Evolutionary conservation across 2,113 vertebrate genomes (phyloP), one percentile per base, ranked within the genome.

Genomic region (Hystrix brachyura): DNA sequence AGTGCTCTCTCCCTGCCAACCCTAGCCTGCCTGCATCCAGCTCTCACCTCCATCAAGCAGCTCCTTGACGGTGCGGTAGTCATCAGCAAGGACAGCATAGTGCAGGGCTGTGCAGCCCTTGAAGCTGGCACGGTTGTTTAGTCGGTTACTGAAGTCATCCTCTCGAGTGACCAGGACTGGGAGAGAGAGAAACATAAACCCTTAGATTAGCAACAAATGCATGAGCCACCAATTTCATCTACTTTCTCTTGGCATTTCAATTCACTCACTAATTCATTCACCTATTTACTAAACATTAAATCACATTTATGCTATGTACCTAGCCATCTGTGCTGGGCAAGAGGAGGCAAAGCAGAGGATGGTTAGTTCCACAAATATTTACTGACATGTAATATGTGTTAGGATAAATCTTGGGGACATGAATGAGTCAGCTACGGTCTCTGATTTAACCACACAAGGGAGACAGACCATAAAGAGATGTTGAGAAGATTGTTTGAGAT

Each of bases 131-230:
- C 99, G 98, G 97, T 99, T 98, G 98, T 99, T 99, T 87, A 99
- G 98, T 29, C 99, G 98, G 98, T 98, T 99, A 98, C 98, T 99
- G 99, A 99, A 99, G 74, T 99, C 99, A 10, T 99, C 99, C 94
- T 99, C 99, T 82, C 99, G 98, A 80, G 99, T 99, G 55, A 99
- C 99, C 9, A 99, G 98, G 27, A 99, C 99, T 99, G 98, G 55
- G 38, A 19, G 0, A 46, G 7, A 95, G 25, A 97, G 69, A 21
- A 69, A 94, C 53, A 94, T 59, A 90, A 88, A 96, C 23, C 29
- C 34, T 89, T 78, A 71, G 10, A 81, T 98, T 91, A 98, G 84
- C 32, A 94, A 90, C 71, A 90, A 51, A 67, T 38, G 5, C 51
- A 69, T 7, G 34, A 94, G 84, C 11, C 15, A 78, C 38, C 80